Evolutionary conservation across 2,113 vertebrate genomes (phyloP).

Genomic region (Cinclus cinclus): DNA sequence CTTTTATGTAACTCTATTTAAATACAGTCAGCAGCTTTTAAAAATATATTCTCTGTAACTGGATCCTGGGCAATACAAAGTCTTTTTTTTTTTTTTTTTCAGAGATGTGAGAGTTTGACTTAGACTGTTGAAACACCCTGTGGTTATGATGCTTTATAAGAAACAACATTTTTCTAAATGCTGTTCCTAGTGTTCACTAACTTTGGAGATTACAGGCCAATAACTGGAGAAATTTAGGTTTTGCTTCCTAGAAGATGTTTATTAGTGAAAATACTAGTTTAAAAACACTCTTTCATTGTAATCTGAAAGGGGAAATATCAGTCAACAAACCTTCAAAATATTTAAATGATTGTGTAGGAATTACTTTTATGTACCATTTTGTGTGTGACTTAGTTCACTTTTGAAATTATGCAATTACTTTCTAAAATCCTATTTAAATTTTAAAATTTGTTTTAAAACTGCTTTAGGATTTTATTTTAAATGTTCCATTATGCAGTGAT

Average conservation of each 20-base stretch:
- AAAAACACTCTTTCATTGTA: background rate
- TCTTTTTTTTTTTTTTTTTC: background rate
- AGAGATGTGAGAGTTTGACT: background rate
- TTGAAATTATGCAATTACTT: background rate
- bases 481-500: background rate
- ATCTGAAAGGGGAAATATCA: background rate
- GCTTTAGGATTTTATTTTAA: background rate
- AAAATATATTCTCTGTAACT: background rate
- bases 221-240: background rate
- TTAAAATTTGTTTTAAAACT: background rate
- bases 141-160: background rate
- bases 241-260: background rate
- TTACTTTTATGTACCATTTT: background rate
- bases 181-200: accelerated
- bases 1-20: background rate
- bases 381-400: background rate
- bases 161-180: background rate
- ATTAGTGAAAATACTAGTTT: background rate
- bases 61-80: background rate
- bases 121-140: background rate
- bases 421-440: background rate
- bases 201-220: background rate
- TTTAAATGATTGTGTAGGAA: background rate
- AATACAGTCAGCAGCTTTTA: background rate
- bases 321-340: background rate